Evolutionary conservation across 2,888 invertebrate genomes (phyloP).

Genomic region (Flabesymbios commensalis): DNA sequence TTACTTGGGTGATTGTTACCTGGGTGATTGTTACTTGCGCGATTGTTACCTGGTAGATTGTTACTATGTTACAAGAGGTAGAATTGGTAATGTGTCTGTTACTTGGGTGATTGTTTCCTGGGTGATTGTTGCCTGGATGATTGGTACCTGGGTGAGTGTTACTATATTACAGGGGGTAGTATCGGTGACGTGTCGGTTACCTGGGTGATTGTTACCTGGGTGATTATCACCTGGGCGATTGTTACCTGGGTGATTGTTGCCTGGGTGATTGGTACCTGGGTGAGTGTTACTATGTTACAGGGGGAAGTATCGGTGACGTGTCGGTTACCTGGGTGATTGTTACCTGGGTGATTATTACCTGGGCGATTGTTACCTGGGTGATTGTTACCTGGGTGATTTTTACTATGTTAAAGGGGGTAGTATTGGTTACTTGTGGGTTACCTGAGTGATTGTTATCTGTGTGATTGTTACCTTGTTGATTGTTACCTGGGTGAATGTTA

Average conservation of each 20-base stretch:
- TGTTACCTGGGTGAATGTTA: too few relatives aligned
- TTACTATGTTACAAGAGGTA: too few relatives aligned
- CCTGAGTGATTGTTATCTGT: slow-evolving; percentile 40
- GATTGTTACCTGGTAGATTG: too few relatives aligned
- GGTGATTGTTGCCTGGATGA: not conserved
- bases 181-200: slow-evolving; percentile 51
- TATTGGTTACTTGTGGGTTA: slow-evolving; percentile 51
- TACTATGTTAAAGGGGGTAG: slow-evolving; percentile 57
- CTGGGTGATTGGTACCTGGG: not conserved
- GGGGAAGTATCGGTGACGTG: slow-evolving; percentile 54
- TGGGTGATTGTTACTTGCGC: too few relatives aligned
- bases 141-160: too few relatives aligned
- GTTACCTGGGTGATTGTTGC: too few relatives aligned
- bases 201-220: too few relatives aligned
- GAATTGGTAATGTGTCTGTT: too few relatives aligned
- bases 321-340: slow-evolving; percentile 52
- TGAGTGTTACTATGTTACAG: slow-evolving; percentile 31
- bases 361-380: slow-evolving; percentile 46
- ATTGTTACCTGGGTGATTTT: too few relatives aligned
- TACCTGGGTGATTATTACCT: slow-evolving; percentile 45
- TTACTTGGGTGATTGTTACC: slow-evolving; percentile 55
- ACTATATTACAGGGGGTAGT: slow-evolving; percentile 57
- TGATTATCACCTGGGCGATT: too few relatives aligned
- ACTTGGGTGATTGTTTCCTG: too few relatives aligned
- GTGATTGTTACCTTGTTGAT: not conserved